Percentiles rank a stretch among this genome's conserved stretches.
Conservation (phyloP, 2,888 invertebrate species). For the Sympetrum striolatum region DNA sequence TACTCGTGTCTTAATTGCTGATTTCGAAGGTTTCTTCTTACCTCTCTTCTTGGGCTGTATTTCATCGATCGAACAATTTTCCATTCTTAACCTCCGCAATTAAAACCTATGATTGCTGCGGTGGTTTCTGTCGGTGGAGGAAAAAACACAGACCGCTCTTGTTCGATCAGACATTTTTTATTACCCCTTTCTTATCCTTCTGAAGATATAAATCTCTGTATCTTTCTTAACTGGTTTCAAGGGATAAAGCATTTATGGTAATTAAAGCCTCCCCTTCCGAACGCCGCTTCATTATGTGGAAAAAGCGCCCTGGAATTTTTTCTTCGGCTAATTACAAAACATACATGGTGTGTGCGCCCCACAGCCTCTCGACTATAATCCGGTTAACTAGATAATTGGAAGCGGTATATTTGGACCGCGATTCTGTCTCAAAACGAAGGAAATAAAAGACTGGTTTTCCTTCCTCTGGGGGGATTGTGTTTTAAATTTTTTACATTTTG, state of each 20-base stretch:
- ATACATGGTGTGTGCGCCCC: neutral
- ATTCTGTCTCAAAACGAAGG: neutral
- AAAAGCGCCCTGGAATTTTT: neutral
- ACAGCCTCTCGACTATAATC: neutral
- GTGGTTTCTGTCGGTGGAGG: neutral
- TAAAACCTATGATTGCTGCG: slow-evolving; percentile 15
- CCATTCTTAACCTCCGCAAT: slow-evolving; percentile 18
- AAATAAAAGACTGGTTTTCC: no score
- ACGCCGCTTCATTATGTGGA: neutral
- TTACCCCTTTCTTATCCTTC: neutral
- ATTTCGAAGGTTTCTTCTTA: neutral
- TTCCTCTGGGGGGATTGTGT: no score
- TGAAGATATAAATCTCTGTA: slow-evolving; percentile 30
- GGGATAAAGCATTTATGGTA: slow-evolving; percentile 35
- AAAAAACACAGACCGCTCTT: neutral
- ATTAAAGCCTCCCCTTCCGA: neutral
- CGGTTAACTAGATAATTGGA: slow-evolving; percentile 30
- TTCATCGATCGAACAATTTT: slow-evolving; percentile 13
- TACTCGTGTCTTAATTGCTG: neutral
- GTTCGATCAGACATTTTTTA: slow-evolving; percentile 26
- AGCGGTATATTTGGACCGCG: neutral
- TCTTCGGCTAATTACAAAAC: slow-evolving; percentile 29
- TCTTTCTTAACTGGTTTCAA: neutral
- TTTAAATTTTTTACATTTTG: no score
- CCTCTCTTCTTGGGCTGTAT: neutral